These are phyloP conservation scores for Cantharis rufa DNA, from an alignment of 2,888 invertebrate species.

Conservation along the genomic window DNA sequence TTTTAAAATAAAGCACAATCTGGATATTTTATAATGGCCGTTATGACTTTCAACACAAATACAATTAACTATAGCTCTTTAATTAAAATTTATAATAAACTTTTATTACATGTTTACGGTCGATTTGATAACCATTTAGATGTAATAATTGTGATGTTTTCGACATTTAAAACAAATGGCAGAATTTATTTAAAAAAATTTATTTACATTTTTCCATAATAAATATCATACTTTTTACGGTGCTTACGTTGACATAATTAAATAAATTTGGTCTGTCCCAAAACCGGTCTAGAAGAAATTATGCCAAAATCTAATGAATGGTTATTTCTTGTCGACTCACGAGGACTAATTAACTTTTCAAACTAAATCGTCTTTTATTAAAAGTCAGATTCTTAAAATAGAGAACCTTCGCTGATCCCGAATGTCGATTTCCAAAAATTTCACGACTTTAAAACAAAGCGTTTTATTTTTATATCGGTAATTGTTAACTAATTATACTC, in stretches of 20 bases:
- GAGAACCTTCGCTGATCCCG: not conserved
- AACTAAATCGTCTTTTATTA: not conserved
- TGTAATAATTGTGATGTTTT: not conserved
- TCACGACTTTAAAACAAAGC: not conserved
- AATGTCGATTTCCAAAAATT: not conserved
- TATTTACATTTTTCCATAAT: not conserved
- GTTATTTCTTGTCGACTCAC: not conserved
- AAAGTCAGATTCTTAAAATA: not conserved
- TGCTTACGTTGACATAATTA: not conserved
- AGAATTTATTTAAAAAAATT: not conserved
- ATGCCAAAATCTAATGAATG: not conserved
- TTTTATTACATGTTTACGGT: not conserved
- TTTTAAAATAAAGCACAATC: constrained; percentile 6
- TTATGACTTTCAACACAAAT: constrained; percentile 8
- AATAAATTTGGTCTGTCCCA: not conserved
- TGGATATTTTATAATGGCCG: constrained; percentile 4
- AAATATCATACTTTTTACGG: not conserved
- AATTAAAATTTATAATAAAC: not conserved
- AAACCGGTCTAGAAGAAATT: not conserved
- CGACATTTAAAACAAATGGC: not conserved
- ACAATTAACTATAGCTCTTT: not conserved
- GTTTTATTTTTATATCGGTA: not conserved
- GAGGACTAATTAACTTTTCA: not conserved
- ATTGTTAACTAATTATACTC: no score
- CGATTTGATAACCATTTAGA: not conserved